Evolutionary conservation across 2,797 vertebrate genomes (phyloP).

Genomic region (Neosilurus mollespiculum): DNA sequence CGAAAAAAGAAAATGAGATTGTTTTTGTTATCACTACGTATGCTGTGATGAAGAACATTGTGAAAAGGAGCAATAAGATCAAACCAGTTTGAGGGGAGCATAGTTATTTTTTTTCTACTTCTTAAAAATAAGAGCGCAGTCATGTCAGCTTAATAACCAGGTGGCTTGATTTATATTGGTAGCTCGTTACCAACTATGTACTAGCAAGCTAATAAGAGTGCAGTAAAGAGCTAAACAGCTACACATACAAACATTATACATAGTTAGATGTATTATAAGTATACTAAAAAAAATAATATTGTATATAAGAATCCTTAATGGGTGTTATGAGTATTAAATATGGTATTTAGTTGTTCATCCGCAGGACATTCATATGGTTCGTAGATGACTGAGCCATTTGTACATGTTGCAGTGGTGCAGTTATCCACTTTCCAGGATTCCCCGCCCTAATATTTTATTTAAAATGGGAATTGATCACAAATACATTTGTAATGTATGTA

Average conservation of each 20-base stretch:
- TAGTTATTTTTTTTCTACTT: too few relatives aligned
- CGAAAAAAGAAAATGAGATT: too few relatives aligned
- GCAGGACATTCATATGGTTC: conserved; percentile 61
- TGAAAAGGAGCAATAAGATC: too few relatives aligned
- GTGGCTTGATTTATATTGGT: neutral
- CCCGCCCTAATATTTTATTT: conserved; percentile 69
- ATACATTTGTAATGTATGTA: neutral
- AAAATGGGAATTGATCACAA: neutral
- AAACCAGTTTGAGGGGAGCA: too few relatives aligned
- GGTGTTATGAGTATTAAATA: conserved; percentile 44
- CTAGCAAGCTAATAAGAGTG: neutral
- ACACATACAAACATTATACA: neutral
- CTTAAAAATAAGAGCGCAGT: too few relatives aligned
- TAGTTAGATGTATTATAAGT: too few relatives aligned
- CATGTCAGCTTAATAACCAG: too few relatives aligned
- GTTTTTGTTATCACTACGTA: too few relatives aligned
- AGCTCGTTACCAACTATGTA: neutral
- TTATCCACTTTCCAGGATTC: conserved; percentile 74
- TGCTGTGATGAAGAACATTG: too few relatives aligned
- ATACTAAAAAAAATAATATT: too few relatives aligned
- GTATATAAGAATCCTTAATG: conserved; percentile 57
- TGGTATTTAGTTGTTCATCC: conserved; percentile 64
- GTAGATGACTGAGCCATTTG: conserved; percentile 65
- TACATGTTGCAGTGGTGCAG: conserved; percentile 78
- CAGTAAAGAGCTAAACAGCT: neutral